Evolutionary conservation across 1,140 invertebrate genomes (phyloP), one percentile per base, ranked within the genome.

Genomic region (Saccostrea cuccullata): DNA sequence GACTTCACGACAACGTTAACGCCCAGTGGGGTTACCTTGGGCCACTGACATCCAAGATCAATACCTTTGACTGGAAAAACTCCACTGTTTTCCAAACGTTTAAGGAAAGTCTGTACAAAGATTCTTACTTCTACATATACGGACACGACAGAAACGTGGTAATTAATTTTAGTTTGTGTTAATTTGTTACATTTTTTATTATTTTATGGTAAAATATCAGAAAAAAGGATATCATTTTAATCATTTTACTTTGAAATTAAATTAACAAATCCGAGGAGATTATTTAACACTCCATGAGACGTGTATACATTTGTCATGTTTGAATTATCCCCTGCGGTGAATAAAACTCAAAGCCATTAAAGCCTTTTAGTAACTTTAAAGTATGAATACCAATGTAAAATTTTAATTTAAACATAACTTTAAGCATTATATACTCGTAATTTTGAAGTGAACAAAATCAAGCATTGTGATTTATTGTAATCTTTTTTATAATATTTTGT

Each of bases 41-140:
- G 9, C 70, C 70, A 12, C 26, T 77, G 26, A 30, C 70, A 26
- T 30, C 26, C 15, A 77, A 23, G 70, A 40, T 77, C 3, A 17
- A 77, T 36, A 11, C 70, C 6, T 13, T 77, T 36, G 82, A 84
- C 82, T 84, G 82, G 82, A 84, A 36, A 55, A 55, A 55, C 40
- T 3, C 40, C 4, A 55, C 20, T 55, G 56, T 64, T 12, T 0
- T 20, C 11, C 26, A 30, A 17, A 30, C 30, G 55, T 85, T 85
- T 30, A 85, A 64, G 23, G 58, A 64, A 6, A 60, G 56, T 15
- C 55, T 85, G 30, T 11, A 23, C n/a, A 58, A 64, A 30, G 30
- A 36, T 12, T 20, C n/a, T 3, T 85, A 85, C 15, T 77, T 77
- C 23, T 30, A 15, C 26, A 26, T 77, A 15, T 77, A 77, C 11